Evolutionary conservation across 1,140 invertebrate species (phyloP).

Genomic region (Eumaeus atala): DNA sequence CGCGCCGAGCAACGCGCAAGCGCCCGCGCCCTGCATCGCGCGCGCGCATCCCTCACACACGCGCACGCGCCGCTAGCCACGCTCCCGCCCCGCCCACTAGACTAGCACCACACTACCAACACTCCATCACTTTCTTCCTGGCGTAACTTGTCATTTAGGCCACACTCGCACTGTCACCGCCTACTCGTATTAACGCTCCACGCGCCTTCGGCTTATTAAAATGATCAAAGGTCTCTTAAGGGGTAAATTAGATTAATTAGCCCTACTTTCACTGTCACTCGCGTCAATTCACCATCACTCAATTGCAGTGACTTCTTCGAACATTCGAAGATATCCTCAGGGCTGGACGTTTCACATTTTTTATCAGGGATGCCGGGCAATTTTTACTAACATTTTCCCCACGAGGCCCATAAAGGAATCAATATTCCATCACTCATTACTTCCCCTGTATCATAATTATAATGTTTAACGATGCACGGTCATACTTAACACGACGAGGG

Average conservation of each 20-base stretch:
- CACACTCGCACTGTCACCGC: not conserved
- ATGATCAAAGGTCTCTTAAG: not conserved
- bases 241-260: too few relatives aligned
- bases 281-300: too few relatives aligned
- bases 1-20: constrained; percentile 63
- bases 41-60: constrained; percentile 41
- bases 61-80: constrained; percentile 22
- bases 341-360: too few relatives aligned
- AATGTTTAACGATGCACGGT: not conserved
- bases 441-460: not conserved
- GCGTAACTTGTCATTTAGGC: not conserved
- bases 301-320: too few relatives aligned
- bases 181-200: not conserved
- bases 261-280: too few relatives aligned
- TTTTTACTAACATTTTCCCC: too few relatives aligned
- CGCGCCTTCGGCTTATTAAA: not conserved
- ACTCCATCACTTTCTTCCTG: not conserved
- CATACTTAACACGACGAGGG: not conserved
- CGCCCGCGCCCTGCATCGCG: constrained; percentile 58
- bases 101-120: not conserved
- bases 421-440: too few relatives aligned
- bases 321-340: too few relatives aligned
- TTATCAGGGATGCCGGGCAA: too few relatives aligned
- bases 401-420: too few relatives aligned
- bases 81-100: constrained; percentile 8